Evolutionary conservation across 2,888 invertebrate species (phyloP).

Genomic region (Tolmerus cingulatus): DNA sequence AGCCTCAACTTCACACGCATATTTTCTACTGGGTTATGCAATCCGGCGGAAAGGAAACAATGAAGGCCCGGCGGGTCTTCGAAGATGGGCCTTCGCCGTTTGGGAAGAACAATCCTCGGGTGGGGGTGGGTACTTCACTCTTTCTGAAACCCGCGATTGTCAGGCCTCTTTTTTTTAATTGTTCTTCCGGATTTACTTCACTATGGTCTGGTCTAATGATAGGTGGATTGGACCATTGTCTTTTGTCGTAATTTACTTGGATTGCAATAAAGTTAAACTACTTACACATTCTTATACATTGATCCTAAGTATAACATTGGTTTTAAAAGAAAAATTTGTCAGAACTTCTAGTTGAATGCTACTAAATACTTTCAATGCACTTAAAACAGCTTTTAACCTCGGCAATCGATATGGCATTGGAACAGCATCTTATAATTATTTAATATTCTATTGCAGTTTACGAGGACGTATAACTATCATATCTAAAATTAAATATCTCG

Average conservation of each 20-base stretch:
- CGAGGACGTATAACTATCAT: no score
- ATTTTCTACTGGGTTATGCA: neutral
- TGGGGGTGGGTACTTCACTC: neutral
- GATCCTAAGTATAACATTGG: neutral
- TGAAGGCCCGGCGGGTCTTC: neutral
- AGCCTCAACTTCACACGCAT: constrained; percentile 10
- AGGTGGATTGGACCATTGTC: neutral
- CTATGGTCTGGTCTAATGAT: neutral
- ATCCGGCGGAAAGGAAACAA: neutral
- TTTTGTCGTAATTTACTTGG: neutral
- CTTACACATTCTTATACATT: no score
- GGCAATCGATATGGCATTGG: no score
- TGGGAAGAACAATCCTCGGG: neutral
- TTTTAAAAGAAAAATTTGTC: neutral
- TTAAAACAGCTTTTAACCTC: no score
- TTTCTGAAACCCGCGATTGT: neutral
- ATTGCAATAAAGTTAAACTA: neutral
- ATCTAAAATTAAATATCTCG: no score
- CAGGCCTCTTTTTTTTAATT: neutral
- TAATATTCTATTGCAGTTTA: no score
- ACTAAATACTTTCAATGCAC: no score
- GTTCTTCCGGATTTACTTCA: neutral
- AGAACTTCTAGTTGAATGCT: no score
- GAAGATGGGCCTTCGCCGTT: neutral
- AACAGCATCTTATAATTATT: no score